Conservation (phyloP, 2,888 invertebrate genomes). For the Rhingia campestris region DNA sequence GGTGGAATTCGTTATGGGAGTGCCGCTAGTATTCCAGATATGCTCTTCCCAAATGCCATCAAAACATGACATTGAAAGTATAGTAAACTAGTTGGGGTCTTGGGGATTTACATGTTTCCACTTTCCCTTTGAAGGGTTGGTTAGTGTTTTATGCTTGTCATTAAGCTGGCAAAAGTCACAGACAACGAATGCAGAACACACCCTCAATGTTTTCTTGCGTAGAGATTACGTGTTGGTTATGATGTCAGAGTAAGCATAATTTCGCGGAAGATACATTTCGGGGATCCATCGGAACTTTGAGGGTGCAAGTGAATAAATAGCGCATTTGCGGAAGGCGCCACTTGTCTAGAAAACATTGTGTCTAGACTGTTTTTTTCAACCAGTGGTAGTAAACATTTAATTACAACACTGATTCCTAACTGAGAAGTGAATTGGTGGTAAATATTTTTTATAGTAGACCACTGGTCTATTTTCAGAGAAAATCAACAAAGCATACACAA, state of each 20-base stretch:
- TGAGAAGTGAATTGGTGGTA: no score
- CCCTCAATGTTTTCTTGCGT: conserved; percentile 24
- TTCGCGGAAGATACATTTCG: conserved; percentile 8
- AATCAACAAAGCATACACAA: no score
- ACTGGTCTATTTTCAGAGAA: no score
- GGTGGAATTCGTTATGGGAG: conserved; percentile 39
- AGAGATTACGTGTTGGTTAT: conserved; percentile 25
- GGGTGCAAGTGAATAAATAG: conserved; percentile 3
- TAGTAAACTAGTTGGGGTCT: conserved; percentile 24
- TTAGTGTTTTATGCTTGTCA: conserved; percentile 27
- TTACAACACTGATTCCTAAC: no score
- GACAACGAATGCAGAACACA: conserved; percentile 24
- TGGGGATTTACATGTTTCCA: conserved; percentile 2
- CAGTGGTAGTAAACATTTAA: no score
- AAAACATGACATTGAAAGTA: conserved; percentile 48
- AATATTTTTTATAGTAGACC: no score
- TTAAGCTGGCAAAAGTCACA: conserved; percentile 16
- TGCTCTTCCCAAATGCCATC: conserved; percentile 29
- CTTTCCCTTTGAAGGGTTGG: conserved; percentile 37
- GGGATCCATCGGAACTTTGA: not conserved
- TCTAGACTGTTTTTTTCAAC: no score
- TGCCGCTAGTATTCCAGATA: conserved; percentile 28
- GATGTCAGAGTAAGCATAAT: conserved; percentile 46
- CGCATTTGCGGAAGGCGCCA: conserved; percentile 34
- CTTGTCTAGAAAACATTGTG: not conserved